Evolutionary conservation across 2,888 invertebrate genomes (phyloP).

Genomic region (Capitulum mitella): DNA sequence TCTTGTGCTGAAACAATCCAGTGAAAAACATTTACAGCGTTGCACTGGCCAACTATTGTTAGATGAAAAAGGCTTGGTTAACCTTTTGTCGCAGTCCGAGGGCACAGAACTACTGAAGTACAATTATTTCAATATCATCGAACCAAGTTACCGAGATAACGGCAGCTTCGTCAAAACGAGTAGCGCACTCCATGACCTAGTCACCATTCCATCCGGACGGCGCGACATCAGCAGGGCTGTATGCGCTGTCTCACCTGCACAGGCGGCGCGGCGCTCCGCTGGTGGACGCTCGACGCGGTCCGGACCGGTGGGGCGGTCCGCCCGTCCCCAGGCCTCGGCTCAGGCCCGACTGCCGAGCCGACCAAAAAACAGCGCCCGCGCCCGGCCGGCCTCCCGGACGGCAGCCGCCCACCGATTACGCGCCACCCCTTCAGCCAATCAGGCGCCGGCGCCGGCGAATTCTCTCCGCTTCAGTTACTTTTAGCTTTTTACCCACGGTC

Average conservation of each 20-base stretch:
- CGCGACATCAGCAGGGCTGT: no score
- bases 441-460: not conserved
- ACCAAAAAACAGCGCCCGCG: conserved; percentile 2
- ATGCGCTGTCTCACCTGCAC: not conserved
- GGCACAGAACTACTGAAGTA: no score
- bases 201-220: no score
- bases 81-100: no score
- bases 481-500: conserved; percentile 21
- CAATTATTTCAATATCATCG: no score
- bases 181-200: no score
- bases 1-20: no score
- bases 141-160: no score
- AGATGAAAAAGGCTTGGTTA: no score
- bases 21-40: no score
- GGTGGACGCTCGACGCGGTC: not conserved
- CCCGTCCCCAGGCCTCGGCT: not conserved
- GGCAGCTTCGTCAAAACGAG: no score
- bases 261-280: not conserved
- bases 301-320: not conserved
- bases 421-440: conserved; percentile 20
- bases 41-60: no score
- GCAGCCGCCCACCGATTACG: not conserved
- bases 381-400: not conserved
- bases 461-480: conserved; percentile 24
- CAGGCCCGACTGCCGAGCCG: not conserved